A percentile compares a stretch with the other conserved stretches of the same genome.
Conservation (phyloP, 2,113 vertebrate species). For the Enhydra lutris region DNA sequence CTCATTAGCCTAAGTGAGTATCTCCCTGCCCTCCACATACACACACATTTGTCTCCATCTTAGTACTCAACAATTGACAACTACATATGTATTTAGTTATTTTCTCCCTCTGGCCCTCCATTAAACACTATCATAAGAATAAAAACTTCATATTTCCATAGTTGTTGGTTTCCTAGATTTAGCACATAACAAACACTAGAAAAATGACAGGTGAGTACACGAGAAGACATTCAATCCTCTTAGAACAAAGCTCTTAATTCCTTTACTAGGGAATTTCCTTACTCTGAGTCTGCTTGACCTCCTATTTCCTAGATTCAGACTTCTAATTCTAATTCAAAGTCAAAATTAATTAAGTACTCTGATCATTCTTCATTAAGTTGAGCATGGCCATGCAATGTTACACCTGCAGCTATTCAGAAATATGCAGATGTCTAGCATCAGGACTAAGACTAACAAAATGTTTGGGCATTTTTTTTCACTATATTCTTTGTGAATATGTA, state of each 20-base stretch:
- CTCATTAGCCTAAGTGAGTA: neutral
- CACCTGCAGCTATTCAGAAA: neutral
- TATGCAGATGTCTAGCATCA: neutral
- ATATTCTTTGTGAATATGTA: neutral
- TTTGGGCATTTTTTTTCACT: neutral
- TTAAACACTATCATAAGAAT: neutral
- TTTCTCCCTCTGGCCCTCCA: neutral
- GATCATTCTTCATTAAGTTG: neutral
- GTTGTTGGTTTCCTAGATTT: neutral
- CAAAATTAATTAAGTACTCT: neutral
- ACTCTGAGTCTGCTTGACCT: neutral
- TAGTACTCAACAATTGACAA: neutral
- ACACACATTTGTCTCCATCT: neutral
- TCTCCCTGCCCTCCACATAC: accelerated
- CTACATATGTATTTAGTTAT: neutral
- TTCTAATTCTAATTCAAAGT: neutral
- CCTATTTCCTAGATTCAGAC: neutral
- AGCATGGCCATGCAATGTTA: neutral
- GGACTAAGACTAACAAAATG: neutral
- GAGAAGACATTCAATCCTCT: neutral
- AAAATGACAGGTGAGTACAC: neutral
- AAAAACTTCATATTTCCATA: neutral
- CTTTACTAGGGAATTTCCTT: neutral
- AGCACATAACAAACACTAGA: neutral
- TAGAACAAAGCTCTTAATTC: neutral